A percentile compares a stretch with the other conserved stretches of the same genome.
Conservation (phyloP, 2,113 vertebrate genomes). For the Psammodynastes pulverulentus region DNA sequence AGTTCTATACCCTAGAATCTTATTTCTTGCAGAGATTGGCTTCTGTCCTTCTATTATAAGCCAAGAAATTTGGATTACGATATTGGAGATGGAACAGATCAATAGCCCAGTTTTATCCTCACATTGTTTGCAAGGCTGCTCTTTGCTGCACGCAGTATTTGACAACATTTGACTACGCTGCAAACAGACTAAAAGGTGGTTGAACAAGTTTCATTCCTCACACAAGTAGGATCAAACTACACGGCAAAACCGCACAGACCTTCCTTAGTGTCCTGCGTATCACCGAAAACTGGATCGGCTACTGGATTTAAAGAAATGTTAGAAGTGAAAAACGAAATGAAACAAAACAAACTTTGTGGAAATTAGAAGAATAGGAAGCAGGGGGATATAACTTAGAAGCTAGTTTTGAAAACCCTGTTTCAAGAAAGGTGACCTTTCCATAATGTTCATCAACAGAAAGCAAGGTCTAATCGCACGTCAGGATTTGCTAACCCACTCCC, state of each 20-base stretch:
- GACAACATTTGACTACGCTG: conserved; percentile 6
- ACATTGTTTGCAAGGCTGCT: neutral
- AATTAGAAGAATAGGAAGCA: neutral
- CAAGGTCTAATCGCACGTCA: neutral
- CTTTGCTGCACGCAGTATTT: neutral
- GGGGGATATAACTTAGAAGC: neutral
- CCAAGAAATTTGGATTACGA: neutral
- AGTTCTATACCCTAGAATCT: neutral
- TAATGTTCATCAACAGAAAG: neutral
- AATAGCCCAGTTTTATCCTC: neutral
- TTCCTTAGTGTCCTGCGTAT: conserved; percentile 56
- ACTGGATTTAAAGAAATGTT: conserved; percentile 54
- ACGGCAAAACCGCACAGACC: conserved; percentile 59
- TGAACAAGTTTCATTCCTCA: neutral
- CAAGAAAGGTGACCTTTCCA: neutral
- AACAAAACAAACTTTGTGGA: neutral
- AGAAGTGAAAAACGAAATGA: neutral
- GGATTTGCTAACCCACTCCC: neutral
- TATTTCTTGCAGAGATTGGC: neutral
- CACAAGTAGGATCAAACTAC: conserved; percentile 41
- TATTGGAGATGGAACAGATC: neutral
- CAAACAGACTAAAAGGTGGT: neutral
- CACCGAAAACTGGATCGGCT: conserved; percentile 59
- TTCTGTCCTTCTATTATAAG: neutral
- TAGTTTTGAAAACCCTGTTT: neutral